Evolutionary conservation across 2,888 invertebrate genomes (phyloP).

Genomic region (Bellardia pandia): DNA sequence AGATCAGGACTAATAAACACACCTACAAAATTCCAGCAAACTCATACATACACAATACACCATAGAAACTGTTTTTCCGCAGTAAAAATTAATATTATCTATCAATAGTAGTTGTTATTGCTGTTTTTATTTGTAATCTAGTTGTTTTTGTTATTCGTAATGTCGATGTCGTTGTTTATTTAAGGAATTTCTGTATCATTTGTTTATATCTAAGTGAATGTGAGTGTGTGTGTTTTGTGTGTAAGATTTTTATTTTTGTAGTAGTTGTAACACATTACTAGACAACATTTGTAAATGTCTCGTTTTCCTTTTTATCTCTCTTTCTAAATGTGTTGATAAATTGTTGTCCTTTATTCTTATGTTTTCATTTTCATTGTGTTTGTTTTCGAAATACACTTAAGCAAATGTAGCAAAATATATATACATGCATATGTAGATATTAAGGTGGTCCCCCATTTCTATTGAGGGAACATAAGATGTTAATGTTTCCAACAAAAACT

Average conservation of each 20-base stretch:
- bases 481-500: no score
- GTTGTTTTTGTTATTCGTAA: background rate
- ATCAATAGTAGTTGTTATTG: slow-evolving; percentile 23
- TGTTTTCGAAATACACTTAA: slow-evolving; percentile 22
- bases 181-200: slow-evolving; percentile 16
- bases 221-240: background rate
- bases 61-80: slow-evolving; percentile 11
- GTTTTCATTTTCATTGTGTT: slow-evolving; percentile 44
- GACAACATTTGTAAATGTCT: slow-evolving; percentile 36
- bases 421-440: background rate
- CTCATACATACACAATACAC: slow-evolving; percentile 7
- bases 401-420: background rate
- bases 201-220: background rate
- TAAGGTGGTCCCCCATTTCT: background rate
- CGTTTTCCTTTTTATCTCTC: background rate
- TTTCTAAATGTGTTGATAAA: slow-evolving; percentile 62
- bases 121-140: background rate
- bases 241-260: slow-evolving; percentile 1
- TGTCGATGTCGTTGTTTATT: background rate
- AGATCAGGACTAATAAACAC: no score
- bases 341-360: slow-evolving; percentile 53
- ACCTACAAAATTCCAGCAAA: no score
- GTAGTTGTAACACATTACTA: background rate
- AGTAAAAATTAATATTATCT: slow-evolving; percentile 39
- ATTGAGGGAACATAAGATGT: no score